Evolutionary conservation across 2,113 vertebrate genomes (phyloP).

Genomic region (Strigops habroptila): DNA sequence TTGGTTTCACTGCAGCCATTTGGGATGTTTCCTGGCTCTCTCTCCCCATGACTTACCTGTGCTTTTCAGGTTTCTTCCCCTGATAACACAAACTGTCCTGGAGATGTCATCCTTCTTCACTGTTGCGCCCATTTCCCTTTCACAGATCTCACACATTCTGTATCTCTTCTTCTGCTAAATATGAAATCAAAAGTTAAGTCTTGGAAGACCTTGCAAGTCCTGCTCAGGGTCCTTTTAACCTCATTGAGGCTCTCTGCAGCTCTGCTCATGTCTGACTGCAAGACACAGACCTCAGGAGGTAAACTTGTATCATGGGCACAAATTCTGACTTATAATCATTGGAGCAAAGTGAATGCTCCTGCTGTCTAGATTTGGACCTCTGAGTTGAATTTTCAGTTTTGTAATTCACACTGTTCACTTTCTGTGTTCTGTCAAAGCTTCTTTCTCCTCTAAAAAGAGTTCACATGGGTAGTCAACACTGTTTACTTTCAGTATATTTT

Average conservation of each 20-base stretch:
- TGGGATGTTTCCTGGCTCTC: not conserved
- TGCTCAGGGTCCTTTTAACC: not conserved
- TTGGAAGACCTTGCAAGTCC: not conserved
- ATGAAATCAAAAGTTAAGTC: not conserved
- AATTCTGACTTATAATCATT: not conserved
- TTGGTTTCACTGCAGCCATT: not conserved
- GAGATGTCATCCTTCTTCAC: not conserved
- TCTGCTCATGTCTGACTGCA: not conserved
- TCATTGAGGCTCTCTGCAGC: not conserved
- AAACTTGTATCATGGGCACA: not conserved
- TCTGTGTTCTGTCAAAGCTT: not conserved
- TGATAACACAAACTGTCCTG: not conserved
- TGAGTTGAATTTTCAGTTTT: not conserved
- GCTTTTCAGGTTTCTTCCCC: accelerated
- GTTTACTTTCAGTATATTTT: not conserved
- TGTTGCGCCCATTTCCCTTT: not conserved
- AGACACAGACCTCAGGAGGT: not conserved
- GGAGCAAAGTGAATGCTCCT: not conserved
- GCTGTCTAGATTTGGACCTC: not conserved
- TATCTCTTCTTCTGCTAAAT: not conserved
- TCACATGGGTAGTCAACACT: not conserved
- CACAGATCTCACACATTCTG: accelerated
- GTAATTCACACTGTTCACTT: not conserved
- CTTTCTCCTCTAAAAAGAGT: not conserved
- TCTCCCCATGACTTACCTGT: accelerated